These are phyloP conservation scores for Stegodyphus dumicola DNA, from an alignment of 1,140 invertebrate species.

Conservation along the genomic window DNA sequence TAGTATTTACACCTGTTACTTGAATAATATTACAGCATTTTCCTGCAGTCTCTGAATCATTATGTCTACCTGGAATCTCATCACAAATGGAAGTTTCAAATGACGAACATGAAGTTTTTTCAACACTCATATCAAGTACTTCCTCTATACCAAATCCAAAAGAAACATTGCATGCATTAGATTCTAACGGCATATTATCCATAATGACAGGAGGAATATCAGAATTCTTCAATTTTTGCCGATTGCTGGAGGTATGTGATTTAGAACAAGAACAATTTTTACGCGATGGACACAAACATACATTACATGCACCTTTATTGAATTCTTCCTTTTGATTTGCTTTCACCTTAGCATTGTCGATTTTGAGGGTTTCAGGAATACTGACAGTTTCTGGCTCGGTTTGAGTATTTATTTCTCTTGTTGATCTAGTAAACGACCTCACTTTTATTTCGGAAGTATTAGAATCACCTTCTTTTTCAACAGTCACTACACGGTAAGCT, in stretches of 20 bases:
- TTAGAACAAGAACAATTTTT: slow-evolving; percentile 31
- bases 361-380: not conserved
- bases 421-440: slow-evolving; percentile 24
- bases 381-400: slow-evolving; percentile 31
- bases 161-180: slow-evolving; percentile 11
- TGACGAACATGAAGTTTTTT: not conserved
- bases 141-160: slow-evolving; percentile 49
- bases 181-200: slow-evolving; percentile 15
- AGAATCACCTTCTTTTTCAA: not conserved
- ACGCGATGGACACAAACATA: slow-evolving; percentile 1
- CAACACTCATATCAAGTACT: slow-evolving; percentile 12
- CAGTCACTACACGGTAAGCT: not conserved
- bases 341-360: not conserved
- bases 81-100: too few relatives aligned
- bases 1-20: slow-evolving; percentile 30
- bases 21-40: slow-evolving; percentile 9
- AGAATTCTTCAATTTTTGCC: not conserved
- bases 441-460: slow-evolving; percentile 16
- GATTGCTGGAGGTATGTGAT: not conserved
- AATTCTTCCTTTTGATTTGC: not conserved
- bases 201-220: slow-evolving; percentile 50
- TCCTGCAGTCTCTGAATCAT: not conserved
- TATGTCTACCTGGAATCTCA: not conserved
- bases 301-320: not conserved
- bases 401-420: slow-evolving; percentile 52